These are phyloP conservation scores for Camponotus fellah DNA, from an alignment of 2,888 invertebrate species.

Conservation along the genomic window DNA sequence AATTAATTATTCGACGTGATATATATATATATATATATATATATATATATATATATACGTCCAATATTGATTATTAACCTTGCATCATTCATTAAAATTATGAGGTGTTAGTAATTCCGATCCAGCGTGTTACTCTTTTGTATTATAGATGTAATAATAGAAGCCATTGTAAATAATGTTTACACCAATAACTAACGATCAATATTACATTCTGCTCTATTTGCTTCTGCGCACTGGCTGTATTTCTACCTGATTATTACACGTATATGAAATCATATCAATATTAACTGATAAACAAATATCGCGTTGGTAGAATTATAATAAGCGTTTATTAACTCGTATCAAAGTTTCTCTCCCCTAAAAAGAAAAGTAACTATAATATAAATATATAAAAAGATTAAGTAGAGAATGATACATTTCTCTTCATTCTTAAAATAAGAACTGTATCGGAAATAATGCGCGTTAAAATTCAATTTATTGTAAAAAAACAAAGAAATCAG, in stretches of 20 bases:
- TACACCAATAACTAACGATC: conserved; percentile 50
- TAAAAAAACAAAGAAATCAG: neutral
- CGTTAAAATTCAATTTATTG: neutral
- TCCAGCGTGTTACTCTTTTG: conserved; percentile 8
- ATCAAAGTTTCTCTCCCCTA: neutral
- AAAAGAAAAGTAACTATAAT: neutral
- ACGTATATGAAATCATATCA: conserved; percentile 39
- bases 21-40: neutral
- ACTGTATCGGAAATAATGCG: neutral
- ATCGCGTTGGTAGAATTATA: conserved; percentile 1
- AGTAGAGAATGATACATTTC: neutral
- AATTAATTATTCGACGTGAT: neutral
- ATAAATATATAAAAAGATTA: neutral
- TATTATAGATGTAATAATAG: conserved; percentile 9
- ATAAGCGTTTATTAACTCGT: conserved; percentile 3
- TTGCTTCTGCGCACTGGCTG: conserved; percentile 53
- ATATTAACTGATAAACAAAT: conserved; percentile 53
- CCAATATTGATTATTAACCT: neutral
- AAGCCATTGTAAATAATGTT: conserved; percentile 42
- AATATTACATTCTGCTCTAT: conserved; percentile 54
- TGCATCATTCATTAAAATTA: conserved; percentile 25
- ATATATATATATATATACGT: neutral
- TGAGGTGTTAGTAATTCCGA: conserved; percentile 6
- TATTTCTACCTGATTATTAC: conserved; percentile 12
- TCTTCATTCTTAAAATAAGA: neutral